A percentile compares a stretch with the other conserved stretches of the same genome.
Evolutionary conservation across 2,797 vertebrate species (phyloP).

Genomic region (Amblyraja radiata): DNA sequence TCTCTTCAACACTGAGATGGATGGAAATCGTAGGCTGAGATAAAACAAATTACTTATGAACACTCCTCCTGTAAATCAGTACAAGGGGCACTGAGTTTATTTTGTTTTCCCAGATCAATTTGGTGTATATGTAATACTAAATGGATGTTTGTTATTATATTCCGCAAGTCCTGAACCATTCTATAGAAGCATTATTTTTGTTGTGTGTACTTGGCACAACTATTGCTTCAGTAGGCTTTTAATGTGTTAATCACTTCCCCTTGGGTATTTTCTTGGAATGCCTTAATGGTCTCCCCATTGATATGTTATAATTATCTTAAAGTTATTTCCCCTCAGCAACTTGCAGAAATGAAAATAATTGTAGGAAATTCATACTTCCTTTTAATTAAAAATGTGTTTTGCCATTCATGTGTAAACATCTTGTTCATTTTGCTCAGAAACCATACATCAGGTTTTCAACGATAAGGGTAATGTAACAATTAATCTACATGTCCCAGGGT

Average conservation of each 20-base stretch:
- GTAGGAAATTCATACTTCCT: constrained; percentile 26
- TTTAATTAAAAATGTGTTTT: constrained; percentile 46
- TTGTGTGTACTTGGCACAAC: background rate
- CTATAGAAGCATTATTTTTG: background rate
- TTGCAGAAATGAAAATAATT: constrained; percentile 23
- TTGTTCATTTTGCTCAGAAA: background rate
- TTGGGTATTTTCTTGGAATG: background rate
- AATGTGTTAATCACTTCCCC: background rate
- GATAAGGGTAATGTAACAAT: background rate
- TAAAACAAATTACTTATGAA: background rate
- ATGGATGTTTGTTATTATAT: background rate
- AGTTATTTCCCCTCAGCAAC: background rate
- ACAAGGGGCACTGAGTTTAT: background rate
- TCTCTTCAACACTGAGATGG: background rate
- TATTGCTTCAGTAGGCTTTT: background rate
- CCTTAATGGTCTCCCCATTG: background rate
- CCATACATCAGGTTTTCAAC: background rate
- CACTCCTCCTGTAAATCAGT: background rate
- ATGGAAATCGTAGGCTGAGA: background rate
- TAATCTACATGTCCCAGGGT: background rate
- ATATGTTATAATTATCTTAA: background rate
- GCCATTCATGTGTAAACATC: constrained; percentile 49
- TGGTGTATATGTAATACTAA: background rate
- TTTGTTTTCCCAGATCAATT: background rate
- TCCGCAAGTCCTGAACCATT: background rate